These are phyloP conservation scores for Halcyon smyrnensis DNA, from an alignment of 2,797 vertebrate species.

Conservation along the genomic window DNA sequence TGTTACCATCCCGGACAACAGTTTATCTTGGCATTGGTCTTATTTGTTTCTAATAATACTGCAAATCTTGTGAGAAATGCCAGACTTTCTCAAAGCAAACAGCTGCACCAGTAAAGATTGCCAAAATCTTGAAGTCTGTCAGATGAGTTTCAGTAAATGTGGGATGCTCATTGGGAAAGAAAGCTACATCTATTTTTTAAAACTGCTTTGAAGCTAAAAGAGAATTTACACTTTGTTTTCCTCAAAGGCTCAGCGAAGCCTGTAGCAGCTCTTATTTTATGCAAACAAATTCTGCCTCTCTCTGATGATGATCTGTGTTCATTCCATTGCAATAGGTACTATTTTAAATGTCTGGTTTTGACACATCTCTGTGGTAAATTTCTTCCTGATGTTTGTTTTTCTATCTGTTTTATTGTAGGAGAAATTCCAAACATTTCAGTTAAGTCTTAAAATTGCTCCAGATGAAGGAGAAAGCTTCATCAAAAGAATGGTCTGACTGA, in stretches of 20 bases:
- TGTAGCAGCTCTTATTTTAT: neutral
- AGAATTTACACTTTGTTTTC: neutral
- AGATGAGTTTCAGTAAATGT: neutral
- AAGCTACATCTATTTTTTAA: neutral
- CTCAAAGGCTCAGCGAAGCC: neutral
- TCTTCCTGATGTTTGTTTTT: neutral
- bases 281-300: neutral
- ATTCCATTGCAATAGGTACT: neutral
- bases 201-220: neutral
- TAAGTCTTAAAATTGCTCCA: neutral
- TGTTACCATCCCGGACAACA: neutral
- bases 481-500: constrained; percentile 22
- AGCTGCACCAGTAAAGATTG: neutral
- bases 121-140: neutral
- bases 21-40: constrained; percentile 13
- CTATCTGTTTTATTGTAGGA: constrained; percentile 43
- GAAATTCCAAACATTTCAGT: neutral
- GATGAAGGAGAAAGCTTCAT: neutral
- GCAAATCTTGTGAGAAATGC: constrained; percentile 4
- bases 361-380: neutral
- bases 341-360: neutral
- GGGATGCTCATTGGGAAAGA: neutral
- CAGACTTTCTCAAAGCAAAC: constrained; percentile 16
- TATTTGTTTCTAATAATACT: constrained; percentile 7
- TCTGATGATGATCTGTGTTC: neutral